Base-by-base conservation (phyloP, 2,113 vertebrate species). In the Plestiodon gilberti region DNA sequence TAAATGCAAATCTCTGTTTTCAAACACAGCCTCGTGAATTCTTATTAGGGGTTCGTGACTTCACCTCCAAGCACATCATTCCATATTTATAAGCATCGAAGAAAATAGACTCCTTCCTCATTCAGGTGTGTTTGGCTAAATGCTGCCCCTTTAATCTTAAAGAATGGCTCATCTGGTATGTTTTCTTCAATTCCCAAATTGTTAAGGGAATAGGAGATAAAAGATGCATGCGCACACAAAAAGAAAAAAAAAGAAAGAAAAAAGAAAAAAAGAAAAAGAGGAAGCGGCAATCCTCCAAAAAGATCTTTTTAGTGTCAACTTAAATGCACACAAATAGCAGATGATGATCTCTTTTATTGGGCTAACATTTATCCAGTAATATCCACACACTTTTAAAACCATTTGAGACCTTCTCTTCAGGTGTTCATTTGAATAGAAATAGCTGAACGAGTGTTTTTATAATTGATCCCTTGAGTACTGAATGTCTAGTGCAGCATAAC, bases 361-460 rank as follows among this genome's bases (percentile, higher is more conserved):
- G 95, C 96, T 96, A 96, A 96, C 97, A 96, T 97, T 98, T 97
- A 97, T 97, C 96, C 96, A 96, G 96, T 97, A 97, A 98, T 97
- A 97, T 97, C 96, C 96, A 96, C 96, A 96, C 94, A 96, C 96
- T 97, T 96, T 96, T 96, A 96, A 97, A 97, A 96, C 97, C 96
- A 96, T 95, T 85, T 92, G 96, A 97, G 97, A 96, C 96, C 96
- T 95, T 95, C 96, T 97, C 97, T 97, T 98, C 97, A 97, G 97
- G 97, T 98, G 97, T 97, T 98, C 97, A 97, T 98, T 97, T 98
- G 97, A 98, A 98, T 97, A 97, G 97, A 97, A 97, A 97, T 96
- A 96, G 97, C 96, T 97, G 97, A 98, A 97, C 96, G 97, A 97
- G 97, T 97, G 96, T 97, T 98, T 98, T 97, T 97, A 97, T 98